These are phyloP conservation scores for Poeciliopsis gracilis DNA, from an alignment of 2,797 vertebrate genomes.

Conservation along the genomic window DNA sequence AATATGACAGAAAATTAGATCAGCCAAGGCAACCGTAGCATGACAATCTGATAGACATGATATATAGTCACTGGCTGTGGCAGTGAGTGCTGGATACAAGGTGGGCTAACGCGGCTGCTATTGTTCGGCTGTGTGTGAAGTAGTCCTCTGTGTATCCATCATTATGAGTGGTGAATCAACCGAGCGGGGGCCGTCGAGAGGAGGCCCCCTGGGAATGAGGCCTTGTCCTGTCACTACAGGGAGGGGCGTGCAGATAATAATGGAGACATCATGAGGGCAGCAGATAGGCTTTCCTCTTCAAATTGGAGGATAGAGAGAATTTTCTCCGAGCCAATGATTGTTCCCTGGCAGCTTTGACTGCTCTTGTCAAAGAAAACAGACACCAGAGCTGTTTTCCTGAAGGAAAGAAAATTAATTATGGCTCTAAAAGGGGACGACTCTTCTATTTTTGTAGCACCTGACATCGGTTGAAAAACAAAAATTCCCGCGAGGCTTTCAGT, in stretches of 20 bases:
- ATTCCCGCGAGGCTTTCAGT: conserved; percentile 19
- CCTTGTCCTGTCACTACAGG: conserved; percentile 66
- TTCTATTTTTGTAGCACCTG: conserved; percentile 43
- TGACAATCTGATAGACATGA: conserved; percentile 52
- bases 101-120: conserved; percentile 45
- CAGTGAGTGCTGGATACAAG: conserved; percentile 43
- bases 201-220: conserved; percentile 65
- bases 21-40: conserved; percentile 13
- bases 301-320: conserved; percentile 55
- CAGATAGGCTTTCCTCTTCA: conserved; percentile 71
- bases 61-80: conserved; percentile 47
- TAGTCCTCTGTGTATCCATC: conserved; percentile 67
- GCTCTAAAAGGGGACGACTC: conserved; percentile 25
- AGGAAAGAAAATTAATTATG: conserved; percentile 25
- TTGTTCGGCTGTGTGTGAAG: conserved; percentile 64
- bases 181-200: conserved; percentile 53
- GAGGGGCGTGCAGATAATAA: conserved; percentile 73
- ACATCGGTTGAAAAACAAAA: conserved; percentile 20
- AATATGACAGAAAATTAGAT: conserved; percentile 35
- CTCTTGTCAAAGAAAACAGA: conserved; percentile 51
- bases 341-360: conserved; percentile 54
- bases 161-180: conserved; percentile 75
- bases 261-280: conserved; percentile 75
- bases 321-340: conserved; percentile 62
- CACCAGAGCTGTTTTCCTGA: conserved; percentile 23